A percentile compares a stretch with the other conserved stretches of the same genome.
These are phyloP conservation scores for Drosophila barbarae DNA, from an alignment of 2,888 invertebrate species.

Conservation along the genomic window DNA sequence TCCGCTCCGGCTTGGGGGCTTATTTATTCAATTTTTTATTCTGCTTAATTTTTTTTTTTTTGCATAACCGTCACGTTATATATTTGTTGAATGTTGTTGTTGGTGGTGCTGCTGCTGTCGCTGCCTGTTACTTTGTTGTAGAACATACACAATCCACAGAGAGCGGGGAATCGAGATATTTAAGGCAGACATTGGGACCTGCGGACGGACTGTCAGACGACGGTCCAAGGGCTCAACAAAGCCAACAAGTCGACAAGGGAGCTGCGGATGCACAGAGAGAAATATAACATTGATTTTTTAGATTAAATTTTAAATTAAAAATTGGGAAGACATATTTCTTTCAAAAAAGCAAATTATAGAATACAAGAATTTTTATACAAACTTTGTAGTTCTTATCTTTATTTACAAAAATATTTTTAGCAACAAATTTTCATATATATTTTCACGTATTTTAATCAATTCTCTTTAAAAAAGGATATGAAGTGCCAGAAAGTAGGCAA, in stretches of 20 bases:
- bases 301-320: neutral
- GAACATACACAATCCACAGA: conserved; percentile 52
- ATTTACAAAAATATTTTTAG: neutral
- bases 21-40: conserved; percentile 20
- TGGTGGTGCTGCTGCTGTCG: conserved; percentile 33
- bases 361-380: too few relatives aligned
- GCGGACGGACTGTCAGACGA: conserved; percentile 23
- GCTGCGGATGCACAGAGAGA: conserved; percentile 21
- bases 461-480: too few relatives aligned
- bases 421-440: too few relatives aligned
- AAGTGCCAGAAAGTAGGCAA: neutral
- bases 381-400: too few relatives aligned
- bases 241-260: conserved; percentile 70
- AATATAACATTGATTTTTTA: neutral
- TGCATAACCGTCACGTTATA: conserved; percentile 30
- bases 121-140: conserved; percentile 69
- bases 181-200: conserved; percentile 18
- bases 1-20: neutral
- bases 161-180: conserved; percentile 25
- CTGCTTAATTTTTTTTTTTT: conserved; percentile 3
- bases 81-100: conserved; percentile 25
- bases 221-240: conserved; percentile 65
- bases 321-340: neutral
- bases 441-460: too few relatives aligned
- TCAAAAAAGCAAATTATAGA: too few relatives aligned